phyloP scores from a whole-genome alignment of 2,113 vertebrate species.

The Pogona vitticeps region DNA sequence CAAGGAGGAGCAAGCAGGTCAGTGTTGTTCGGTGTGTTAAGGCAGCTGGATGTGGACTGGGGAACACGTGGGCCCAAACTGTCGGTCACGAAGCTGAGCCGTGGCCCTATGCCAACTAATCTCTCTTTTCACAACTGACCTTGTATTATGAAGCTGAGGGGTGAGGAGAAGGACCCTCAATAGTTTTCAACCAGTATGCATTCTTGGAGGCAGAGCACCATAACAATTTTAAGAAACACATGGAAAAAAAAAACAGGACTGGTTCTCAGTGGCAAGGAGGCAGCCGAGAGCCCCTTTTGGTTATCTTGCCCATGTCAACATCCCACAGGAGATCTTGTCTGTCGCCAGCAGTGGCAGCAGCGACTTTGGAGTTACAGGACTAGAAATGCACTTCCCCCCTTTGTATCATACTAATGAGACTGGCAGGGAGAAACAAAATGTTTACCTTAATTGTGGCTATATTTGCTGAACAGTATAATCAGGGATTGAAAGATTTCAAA shows the following conservation, averaged over 20 bases:
- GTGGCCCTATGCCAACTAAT: background rate
- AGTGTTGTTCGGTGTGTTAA: background rate
- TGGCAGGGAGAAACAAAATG: background rate
- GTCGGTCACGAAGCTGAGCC: background rate
- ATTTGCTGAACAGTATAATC: background rate
- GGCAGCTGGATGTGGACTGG: background rate
- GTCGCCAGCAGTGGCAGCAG: background rate
- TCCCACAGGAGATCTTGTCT: background rate
- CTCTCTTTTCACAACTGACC: background rate
- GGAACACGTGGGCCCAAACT: background rate
- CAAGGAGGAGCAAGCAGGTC: background rate
- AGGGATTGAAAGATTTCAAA: background rate
- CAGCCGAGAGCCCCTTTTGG: background rate
- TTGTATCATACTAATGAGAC: background rate
- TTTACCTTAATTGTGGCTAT: background rate
- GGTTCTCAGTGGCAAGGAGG: background rate
- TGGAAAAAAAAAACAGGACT: background rate
- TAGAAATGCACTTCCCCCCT: background rate
- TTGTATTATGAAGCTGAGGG: background rate
- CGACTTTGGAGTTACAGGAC: background rate
- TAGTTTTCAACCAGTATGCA: background rate
- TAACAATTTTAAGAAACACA: background rate
- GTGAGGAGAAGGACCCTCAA: background rate
- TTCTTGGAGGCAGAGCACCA: background rate
- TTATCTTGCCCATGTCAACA: background rate